Evolutionary conservation across 2,797 vertebrate genomes (phyloP), one percentile per base, ranked within the genome.

Genomic region (Leptoclinus maculatus): DNA sequence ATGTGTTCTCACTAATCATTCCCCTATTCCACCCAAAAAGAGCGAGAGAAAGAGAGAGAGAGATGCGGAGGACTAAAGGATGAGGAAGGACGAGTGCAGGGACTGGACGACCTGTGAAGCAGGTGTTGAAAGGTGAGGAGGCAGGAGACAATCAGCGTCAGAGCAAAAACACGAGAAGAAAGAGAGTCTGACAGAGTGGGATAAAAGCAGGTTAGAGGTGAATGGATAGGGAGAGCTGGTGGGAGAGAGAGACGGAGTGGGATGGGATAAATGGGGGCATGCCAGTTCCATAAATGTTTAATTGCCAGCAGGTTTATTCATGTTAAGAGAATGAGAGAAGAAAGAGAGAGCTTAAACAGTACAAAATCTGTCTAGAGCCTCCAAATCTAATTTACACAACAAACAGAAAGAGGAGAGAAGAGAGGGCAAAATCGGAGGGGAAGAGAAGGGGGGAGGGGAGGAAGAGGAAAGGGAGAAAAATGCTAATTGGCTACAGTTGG

Each of bases 1-100:
- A 96, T 93, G 92, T 94, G 90, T 95, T 94, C 93, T 92, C 90
- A 93, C 93, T 95, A 96, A 95, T 95, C 94, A 93, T 94, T 93
- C 90, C 91, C 86, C 91, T 92, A 91, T 94, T 95, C 92, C 91
- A 92, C 92, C 88, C 84, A 91, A 73, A 83, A 79, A 85, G 76
- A 71, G 85, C 78, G 86, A 83, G 78, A 68, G 79, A 43, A 39
- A 43, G 56, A 54, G 56, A 54, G 58, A 51, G 49, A 60, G 74
- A 64, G 70, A 83, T 60, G 68, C 62, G 64, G 54, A 74, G 4
- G 53, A 70, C 66, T 54, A 67, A 71, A 82, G 77, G 79, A 90
- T 77, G 85, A 78, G 79, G 74, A 84, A 17, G 13, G 74, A 82
- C 29, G 23, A 74, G 77, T 49, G 32, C 67, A 72, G 64, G 71